Base-by-base conservation (phyloP, 2,888 invertebrate genomes). In the Erebia aethiops region DNA sequence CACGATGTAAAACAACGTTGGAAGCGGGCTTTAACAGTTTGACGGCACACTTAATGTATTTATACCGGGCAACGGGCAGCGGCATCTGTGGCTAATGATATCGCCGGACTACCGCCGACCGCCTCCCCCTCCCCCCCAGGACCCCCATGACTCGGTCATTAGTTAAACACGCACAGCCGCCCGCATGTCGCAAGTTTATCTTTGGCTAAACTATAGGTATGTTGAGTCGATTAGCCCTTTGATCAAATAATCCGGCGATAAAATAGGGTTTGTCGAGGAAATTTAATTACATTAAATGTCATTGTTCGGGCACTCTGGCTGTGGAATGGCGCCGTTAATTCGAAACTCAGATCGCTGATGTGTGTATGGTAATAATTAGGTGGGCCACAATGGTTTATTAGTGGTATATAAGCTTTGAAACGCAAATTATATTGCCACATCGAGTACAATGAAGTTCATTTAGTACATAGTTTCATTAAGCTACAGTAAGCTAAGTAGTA, bases 131-230 rank as follows among this genome's bases (percentile, higher is more conserved):
- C 41, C 65, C 70, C 73, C 76, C 62, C 58, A 71, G 77, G 63
- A 77, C 90, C 92, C 90, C 89, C 89, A 89, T 89, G 87, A 87
- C 85, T 89, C 89, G 91, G 91, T 92, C 92, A 93, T 93, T 93
- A 93, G 92, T 92, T 93, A 93, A 93, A 91, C 92, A 93, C 92
- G 92, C 93, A 90, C 88, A 88, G 87, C 81, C 86, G 88, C 92
- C 92, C 92, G 92, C 92, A 92, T 92, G 91, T 92, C 91, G 91
- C 90, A 88, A 92, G 92, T 93, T 93, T 93, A 93, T 92, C 92
- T 93, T 92, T 86, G 84, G 86, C 87, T 89, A 89, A 91, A 91
- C 88, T 89, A 91, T 92, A 90, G 88, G 89, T 91, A 90, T 91
- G 90, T 90, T 89, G 86, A 91, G 90, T 88, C 91, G 91, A 93